Percentiles rank a stretch among this genome's conserved stretches.
Conservation (phyloP, 2,113 vertebrate species). For the Eleginops maclovinus region DNA sequence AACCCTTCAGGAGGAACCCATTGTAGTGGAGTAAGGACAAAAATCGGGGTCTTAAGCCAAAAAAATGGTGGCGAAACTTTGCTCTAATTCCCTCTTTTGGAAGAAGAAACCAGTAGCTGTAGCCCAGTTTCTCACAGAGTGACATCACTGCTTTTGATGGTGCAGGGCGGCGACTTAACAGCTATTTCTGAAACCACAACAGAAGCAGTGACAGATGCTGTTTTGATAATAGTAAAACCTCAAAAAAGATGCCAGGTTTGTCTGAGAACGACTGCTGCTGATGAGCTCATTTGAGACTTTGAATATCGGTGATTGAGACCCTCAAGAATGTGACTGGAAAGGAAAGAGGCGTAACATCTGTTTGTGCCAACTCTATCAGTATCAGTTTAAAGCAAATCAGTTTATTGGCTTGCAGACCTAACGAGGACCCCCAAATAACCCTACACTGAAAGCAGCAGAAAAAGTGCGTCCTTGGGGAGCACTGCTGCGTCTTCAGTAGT, state of each 20-base stretch:
- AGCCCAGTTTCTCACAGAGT: slow-evolving; percentile 37
- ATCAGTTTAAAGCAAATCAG: neutral
- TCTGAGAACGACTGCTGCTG: slow-evolving; percentile 9
- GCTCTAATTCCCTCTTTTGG: neutral
- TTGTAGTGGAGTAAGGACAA: neutral
- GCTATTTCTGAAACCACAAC: slow-evolving; percentile 58
- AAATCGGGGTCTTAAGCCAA: neutral
- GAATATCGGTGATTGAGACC: neutral
- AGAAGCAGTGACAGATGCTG: slow-evolving; percentile 55
- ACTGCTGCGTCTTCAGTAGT: slow-evolving; percentile 44
- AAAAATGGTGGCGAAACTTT: neutral
- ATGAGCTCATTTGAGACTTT: slow-evolving; percentile 9
- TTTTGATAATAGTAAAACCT: slow-evolving; percentile 38
- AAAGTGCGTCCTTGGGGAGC: neutral
- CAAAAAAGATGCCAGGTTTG: slow-evolving; percentile 19
- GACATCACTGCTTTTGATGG: slow-evolving; percentile 45
- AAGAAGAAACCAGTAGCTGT: slow-evolving; percentile 7
- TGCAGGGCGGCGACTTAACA: slow-evolving; percentile 38
- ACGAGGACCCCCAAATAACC: neutral
- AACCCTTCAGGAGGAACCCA: neutral
- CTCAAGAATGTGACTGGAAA: neutral
- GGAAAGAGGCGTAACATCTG: neutral
- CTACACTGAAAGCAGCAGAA: neutral
- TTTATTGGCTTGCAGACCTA: neutral
- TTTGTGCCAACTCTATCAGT: neutral